Evolutionary conservation across 2,888 invertebrate genomes (phyloP), one percentile per base, ranked within the genome.

Genomic region (Thymelicus lineola): DNA sequence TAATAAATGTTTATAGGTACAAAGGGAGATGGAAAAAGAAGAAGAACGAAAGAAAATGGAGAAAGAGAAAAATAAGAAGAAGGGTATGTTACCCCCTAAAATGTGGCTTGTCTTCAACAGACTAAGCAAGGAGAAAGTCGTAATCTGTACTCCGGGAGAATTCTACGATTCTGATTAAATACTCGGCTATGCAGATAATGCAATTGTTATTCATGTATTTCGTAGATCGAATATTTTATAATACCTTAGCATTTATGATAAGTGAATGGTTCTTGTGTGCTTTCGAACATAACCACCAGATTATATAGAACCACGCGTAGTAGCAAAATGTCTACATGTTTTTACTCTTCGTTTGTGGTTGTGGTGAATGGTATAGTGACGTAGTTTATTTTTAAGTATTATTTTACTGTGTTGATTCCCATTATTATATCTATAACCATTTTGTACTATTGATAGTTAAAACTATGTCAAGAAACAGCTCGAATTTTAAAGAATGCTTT

Each of bases 81-180:
- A 55, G 35, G 53, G 28, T 6, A 7, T 9, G 0, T 9, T 7
- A 0, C 53, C 53, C 7, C 67, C 67, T 7, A 67, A 61, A 42
- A 28, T 67, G 60, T 67, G 67, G 67, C 45, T 67, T 10, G 53
- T 67, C 9, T 67, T 45, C 55, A 67, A 67, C 9, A 50, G 42
- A 12, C 6, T 35, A 6, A 45, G 28, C 15, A 67, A 67, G 17
- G 67, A 67, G 28, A 61, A 61, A 17, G 35, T 67, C 6, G 61
- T 67, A 9, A 61, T 67, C 15, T 67, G 67, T 15, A 67, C 67
- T 55, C 60, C 67, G 14, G 53, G 53, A 7, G 67, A 67, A 14
- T 67, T 61, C 35, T 67, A 67, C 15, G 67, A 67, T 10, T 53
- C 67, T 12, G 67, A 61, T 12, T 67, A 67, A 67, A 61, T 20